These are phyloP conservation scores for Odontamblyopus rebecca DNA, from an alignment of 2,797 vertebrate species.

Conservation along the genomic window DNA sequence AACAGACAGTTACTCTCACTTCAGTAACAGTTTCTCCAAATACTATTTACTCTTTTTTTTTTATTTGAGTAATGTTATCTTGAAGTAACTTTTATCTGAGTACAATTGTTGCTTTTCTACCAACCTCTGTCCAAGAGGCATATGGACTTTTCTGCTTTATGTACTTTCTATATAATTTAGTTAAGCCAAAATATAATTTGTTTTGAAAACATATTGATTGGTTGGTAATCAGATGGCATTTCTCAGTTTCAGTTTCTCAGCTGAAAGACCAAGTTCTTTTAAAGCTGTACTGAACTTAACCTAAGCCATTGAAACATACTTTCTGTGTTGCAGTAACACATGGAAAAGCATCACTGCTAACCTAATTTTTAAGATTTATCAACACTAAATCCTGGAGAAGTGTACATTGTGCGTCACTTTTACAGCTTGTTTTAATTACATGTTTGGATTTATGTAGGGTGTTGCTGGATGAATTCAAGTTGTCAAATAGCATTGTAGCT, in stretches of 20 bases:
- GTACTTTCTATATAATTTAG: too few relatives aligned
- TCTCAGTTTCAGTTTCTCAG: background rate
- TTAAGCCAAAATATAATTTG: too few relatives aligned
- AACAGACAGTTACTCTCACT: too few relatives aligned
- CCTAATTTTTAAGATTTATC: background rate
- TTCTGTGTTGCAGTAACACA: background rate
- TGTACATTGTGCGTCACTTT: conserved; percentile 2
- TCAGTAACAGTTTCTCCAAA: too few relatives aligned
- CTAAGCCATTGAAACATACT: background rate
- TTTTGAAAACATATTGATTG: background rate
- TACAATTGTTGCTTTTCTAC: too few relatives aligned
- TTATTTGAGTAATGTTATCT: too few relatives aligned
- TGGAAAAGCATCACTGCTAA: background rate
- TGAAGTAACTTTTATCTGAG: too few relatives aligned
- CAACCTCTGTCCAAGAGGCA: too few relatives aligned
- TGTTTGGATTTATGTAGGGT: conserved; percentile 21
- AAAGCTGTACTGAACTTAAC: background rate
- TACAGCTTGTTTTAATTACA: conserved; percentile 24
- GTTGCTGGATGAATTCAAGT: conserved; percentile 19
- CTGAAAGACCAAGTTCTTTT: background rate
- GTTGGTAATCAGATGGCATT: background rate
- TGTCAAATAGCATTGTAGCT: conserved; percentile 16
- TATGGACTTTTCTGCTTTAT: too few relatives aligned
- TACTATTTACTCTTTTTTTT: too few relatives aligned
- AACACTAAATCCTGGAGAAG: background rate